phyloP scores from a whole-genome alignment of 1,140 invertebrate genomes.

The Melanaphis sacchari region DNA sequence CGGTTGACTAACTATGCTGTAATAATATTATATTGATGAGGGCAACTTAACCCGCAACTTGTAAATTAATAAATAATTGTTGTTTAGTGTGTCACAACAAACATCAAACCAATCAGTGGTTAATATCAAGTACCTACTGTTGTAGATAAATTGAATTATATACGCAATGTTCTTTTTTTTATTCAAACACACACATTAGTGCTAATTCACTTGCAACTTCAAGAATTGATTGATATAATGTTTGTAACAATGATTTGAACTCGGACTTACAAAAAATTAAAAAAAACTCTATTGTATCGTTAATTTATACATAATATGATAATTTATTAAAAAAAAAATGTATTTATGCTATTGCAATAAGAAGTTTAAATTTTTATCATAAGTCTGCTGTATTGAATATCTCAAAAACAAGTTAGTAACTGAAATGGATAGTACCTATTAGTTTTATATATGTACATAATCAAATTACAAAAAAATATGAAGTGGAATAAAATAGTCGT shows the following conservation, averaged over 20 bases:
- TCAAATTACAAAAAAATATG: not conserved
- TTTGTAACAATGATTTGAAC: not conserved
- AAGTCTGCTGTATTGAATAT: not conserved
- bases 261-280: not conserved
- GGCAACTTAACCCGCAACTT: not conserved
- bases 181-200: not conserved
- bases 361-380: not conserved
- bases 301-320: not conserved
- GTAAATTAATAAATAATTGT: not conserved
- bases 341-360: not conserved
- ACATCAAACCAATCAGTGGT: not conserved
- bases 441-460: not conserved
- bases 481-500: not conserved
- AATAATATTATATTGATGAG: conserved; percentile 15
- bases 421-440: too few species aligned
- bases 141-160: not conserved
- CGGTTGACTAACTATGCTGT: conserved; percentile 11
- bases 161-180: not conserved
- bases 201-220: not conserved
- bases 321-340: not conserved
- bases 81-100: not conserved
- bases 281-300: not conserved
- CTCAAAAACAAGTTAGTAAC: not conserved
- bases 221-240: not conserved
- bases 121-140: not conserved